phyloP scores from a whole-genome alignment of 1,140 invertebrate species.

The Limonius californicus region DNA sequence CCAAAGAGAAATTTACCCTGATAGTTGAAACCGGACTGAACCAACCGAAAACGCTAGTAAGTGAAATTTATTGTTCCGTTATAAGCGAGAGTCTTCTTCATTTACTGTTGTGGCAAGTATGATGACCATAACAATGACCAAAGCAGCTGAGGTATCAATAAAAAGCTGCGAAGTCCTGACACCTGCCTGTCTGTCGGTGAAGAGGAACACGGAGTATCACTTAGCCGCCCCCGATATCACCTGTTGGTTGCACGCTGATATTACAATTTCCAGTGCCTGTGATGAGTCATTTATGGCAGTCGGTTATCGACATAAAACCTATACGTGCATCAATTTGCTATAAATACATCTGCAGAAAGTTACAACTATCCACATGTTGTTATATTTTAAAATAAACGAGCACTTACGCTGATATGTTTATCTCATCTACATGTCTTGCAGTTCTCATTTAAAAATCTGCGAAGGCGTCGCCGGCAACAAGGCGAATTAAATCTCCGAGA shows the following conservation, averaged over 20 bases:
- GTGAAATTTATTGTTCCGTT: no score
- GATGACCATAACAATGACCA: neutral
- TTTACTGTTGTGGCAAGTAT: neutral
- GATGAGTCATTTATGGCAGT: no score
- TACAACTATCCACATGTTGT: neutral
- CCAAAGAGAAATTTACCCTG: no score
- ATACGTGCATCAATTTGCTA: neutral
- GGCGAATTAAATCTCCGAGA: neutral
- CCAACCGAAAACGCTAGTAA: no score
- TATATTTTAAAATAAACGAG: neutral
- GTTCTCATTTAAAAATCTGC: neutral
- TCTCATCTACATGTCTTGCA: neutral
- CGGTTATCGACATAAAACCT: neutral
- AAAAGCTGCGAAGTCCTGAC: neutral
- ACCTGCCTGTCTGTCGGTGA: neutral
- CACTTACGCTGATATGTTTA: neutral
- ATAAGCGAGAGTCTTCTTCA: neutral
- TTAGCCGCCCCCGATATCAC: neutral
- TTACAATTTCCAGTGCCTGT: neutral
- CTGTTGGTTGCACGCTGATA: neutral
- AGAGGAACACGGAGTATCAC: neutral
- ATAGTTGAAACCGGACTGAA: no score
- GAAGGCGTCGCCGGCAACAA: neutral
- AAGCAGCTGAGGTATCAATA: neutral
- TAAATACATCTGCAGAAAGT: neutral